Conservation (phyloP, 2,888 invertebrate genomes). For the Chrysodeixis includens region DNA sequence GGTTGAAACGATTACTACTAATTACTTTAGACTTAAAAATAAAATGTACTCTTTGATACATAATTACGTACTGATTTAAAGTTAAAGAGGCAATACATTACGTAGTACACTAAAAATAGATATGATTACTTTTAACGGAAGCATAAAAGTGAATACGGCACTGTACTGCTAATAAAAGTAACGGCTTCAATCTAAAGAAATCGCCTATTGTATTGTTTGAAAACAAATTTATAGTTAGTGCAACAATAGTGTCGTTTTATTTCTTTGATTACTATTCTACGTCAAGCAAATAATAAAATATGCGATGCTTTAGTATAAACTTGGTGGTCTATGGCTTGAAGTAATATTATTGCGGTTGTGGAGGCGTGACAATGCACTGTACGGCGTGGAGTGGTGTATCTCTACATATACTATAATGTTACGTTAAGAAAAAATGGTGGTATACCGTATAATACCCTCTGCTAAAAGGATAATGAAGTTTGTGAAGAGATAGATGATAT, state of each 20-base stretch:
- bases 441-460: too few relatives aligned
- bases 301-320: too few relatives aligned
- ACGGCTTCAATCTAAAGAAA: conserved; percentile 11
- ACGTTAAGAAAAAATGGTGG: too few relatives aligned
- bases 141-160: neutral
- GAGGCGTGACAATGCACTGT: too few relatives aligned
- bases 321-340: too few relatives aligned
- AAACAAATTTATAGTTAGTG: conserved; percentile 10
- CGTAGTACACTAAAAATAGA: neutral
- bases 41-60: neutral
- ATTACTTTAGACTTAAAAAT: conserved; percentile 1
- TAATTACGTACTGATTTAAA: neutral
- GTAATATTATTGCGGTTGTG: too few relatives aligned
- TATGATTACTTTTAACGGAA: conserved; percentile 4
- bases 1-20: conserved; percentile 11
- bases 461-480: too few relatives aligned
- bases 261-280: neutral
- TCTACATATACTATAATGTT: too few relatives aligned
- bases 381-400: too few relatives aligned
- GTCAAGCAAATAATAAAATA: neutral
- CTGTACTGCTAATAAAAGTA: conserved; percentile 6
- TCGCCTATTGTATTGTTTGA: conserved; percentile 15
- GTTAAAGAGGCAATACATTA: neutral
- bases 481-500: too few relatives aligned
- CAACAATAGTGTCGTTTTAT: neutral